Base-by-base conservation (phyloP, 2,888 invertebrate species). In the Ectropis crepuscularia region DNA sequence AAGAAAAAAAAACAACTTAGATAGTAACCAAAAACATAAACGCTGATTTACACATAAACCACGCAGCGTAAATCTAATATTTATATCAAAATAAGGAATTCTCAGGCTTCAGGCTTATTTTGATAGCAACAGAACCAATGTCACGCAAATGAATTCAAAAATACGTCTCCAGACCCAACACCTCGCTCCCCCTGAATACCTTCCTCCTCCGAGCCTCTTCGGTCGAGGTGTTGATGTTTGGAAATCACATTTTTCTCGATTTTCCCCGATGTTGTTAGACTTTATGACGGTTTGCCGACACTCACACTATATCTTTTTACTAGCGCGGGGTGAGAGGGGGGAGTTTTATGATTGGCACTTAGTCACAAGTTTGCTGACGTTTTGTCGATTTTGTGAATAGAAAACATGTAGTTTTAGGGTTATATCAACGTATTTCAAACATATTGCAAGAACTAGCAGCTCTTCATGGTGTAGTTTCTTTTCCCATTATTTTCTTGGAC, bases 231-330 rank as follows among this genome's bases (percentile, higher is more conserved):
- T 57, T 55, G 60, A 60, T 65, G 57, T 61, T 61, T 57, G 55
- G 39, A 48, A 64, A 64, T 60, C 55, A 48, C 64, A 60, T 60
- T 64, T 60, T 60, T 64, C 60, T 42, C 53, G 53, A 50, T 55
- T 45, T 50, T 49, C 50, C 16, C 42, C 54, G 51, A 60, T 38
- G 59, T 28, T 53, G 63, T 48, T 48, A 49, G 43, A 60, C 53
- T 65, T 65, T 65, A 65, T 53, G 64, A 57, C 60, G 60, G 64
- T 65, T 51, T 38, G 45, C 45, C 38, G 46, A 54, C 51, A 63
- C 49, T 38, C 36, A 1, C 41, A 61, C 64, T 61, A 47, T 64
- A 57, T 60, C 49, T 55, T 59, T 49, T 55, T 61, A 46, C 48
- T 11, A 38, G 16, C 43, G 5, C 45, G 5, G 5, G 9, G 9